Base-by-base conservation (phyloP, 2,797 vertebrate genomes). In the Champsocephalus esox region DNA sequence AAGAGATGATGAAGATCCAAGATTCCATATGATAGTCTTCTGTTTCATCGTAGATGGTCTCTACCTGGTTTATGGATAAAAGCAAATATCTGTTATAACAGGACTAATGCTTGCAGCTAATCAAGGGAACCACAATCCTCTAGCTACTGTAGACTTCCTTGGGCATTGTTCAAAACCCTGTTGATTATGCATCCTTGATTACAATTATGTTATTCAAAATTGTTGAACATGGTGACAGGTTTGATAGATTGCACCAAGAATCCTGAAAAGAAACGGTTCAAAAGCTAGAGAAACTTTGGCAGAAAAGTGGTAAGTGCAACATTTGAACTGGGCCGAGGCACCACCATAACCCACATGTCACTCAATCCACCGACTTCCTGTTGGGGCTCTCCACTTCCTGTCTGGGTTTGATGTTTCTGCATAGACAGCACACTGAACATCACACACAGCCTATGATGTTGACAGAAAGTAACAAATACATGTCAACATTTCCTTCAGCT, bases 391-490 rank as follows among this genome's bases (percentile, higher is more conserved):
- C 41, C 48, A 71, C 74, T 84, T 87, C 85, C 87, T 81, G 75
- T 51, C 50, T 78, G 69, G 24, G 24, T 72, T 57, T 55, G 56
- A 79, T 32, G 60, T 73, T 63, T 62, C 49, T 17, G 13, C 49
- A 44, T 48, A 65, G 56, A 56, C 28, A 45, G 65, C 67, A 65
- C 24, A 54, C 24, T 41, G 50, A 73, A 70, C 59, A 77, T 61
- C 58, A 32, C 59, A 79, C 66, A 80, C 75, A 41, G 21, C 43
- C 32, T 59, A n/a, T 50, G 58, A 81, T 44, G 69, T 75, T 84
- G 81, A 86, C 75, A 79, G 66, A 78, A 82, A 84, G 75, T 56
- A 72, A 60, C 77, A 74, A 76, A 79, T 63, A 75, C 63, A 67
- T 65, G 62, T 82, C 79, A 81, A 60, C 28, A 38, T 66, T 73